These are phyloP conservation scores for Rhinophrynus dorsalis DNA, from an alignment of 2,797 vertebrate species.

Conservation along the genomic window DNA sequence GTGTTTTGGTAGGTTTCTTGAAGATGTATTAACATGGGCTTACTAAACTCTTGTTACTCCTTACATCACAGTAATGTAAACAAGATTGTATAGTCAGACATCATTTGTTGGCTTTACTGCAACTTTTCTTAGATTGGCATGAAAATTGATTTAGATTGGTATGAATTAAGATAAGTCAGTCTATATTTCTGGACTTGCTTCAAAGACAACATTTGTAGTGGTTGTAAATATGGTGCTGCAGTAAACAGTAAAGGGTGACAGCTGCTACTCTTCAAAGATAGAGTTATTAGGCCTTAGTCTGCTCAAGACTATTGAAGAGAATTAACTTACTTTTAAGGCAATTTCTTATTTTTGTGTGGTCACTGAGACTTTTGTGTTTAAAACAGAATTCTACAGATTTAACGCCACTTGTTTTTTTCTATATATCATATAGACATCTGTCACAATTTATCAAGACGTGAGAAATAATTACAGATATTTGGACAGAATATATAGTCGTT, in stretches of 20 bases:
- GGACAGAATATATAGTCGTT: too few species aligned
- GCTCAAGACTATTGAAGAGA: too few species aligned
- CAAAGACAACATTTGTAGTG: conserved; percentile 11
- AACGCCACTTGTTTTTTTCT: too few species aligned
- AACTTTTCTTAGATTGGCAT: background rate
- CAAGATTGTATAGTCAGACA: conserved; percentile 5
- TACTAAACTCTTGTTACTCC: background rate
- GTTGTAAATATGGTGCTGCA: background rate
- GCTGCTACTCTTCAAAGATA: background rate
- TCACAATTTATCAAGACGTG: too few species aligned
- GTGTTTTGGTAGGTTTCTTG: background rate
- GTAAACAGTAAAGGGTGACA: background rate
- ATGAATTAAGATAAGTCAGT: conserved; percentile 13
- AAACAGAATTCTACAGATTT: too few species aligned
- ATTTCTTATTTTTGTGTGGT: too few species aligned
- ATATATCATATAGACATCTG: too few species aligned
- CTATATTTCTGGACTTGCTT: conserved; percentile 16
- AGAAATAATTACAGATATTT: too few species aligned
- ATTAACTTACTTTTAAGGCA: too few species aligned
- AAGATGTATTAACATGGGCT: background rate
- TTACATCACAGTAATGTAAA: background rate
- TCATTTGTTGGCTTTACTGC: conserved; percentile 18
- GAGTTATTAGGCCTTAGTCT: too few species aligned
- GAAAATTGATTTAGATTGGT: conserved; percentile 33
- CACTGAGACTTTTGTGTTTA: too few species aligned